Evolutionary conservation across 2,888 invertebrate species (phyloP).

Genomic region (Sinodicranocentrus sp.): DNA sequence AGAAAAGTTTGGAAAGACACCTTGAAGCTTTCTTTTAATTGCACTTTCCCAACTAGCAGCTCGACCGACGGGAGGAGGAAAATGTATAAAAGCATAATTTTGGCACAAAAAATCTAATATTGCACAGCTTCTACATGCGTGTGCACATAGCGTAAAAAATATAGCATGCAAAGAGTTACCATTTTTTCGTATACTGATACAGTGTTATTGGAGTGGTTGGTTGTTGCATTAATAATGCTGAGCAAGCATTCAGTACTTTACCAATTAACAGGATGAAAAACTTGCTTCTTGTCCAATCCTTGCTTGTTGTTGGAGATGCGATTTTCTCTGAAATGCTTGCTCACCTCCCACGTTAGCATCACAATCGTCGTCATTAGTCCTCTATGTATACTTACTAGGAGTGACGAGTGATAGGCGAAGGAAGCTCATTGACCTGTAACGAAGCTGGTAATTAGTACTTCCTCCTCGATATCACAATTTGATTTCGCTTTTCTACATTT

Average conservation of each 20-base stretch:
- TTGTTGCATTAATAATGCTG: not conserved
- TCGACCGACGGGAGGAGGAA: not conserved
- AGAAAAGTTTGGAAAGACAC: constrained; percentile 68
- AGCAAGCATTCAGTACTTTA: constrained; percentile 12
- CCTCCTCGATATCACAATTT: not conserved
- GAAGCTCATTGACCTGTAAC: constrained; percentile 14
- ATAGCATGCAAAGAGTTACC: not conserved
- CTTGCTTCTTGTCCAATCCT: not conserved
- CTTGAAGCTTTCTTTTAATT: constrained; percentile 69
- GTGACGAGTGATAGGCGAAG: too few species aligned
- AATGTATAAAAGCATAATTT: not conserved
- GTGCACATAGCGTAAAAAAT: not conserved
- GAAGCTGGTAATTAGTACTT: not conserved
- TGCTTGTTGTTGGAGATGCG: not conserved
- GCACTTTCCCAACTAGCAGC: constrained; percentile 52
- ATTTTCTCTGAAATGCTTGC: not conserved
- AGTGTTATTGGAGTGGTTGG: not conserved
- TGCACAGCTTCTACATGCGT: not conserved
- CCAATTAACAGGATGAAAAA: constrained; percentile 7
- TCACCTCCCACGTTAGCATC: too few species aligned
- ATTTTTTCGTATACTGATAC: not conserved
- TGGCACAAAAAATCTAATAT: not conserved
- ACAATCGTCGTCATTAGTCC: too few species aligned
- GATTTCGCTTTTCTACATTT: not conserved
- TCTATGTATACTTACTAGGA: too few species aligned